Percentiles rank a stretch among this genome's conserved stretches.
Conservation (phyloP, 2,113 vertebrate species). For the Crypturellus undulatus region DNA sequence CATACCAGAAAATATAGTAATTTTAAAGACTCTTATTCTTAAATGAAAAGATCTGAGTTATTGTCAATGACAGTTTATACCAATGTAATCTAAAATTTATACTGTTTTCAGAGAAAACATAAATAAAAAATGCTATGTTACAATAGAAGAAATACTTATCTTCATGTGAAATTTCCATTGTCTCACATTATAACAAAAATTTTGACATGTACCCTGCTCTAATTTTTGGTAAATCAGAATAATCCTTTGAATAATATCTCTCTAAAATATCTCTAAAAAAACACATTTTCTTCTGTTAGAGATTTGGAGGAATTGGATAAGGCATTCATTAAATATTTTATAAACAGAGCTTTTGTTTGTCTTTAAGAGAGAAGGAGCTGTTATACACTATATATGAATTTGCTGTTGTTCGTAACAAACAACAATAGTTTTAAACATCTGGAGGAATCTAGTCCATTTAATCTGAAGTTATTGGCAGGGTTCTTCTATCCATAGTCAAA, state of each 20-base stretch:
- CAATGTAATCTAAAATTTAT: neutral
- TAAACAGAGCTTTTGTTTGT: neutral
- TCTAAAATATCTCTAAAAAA: neutral
- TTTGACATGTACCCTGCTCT: neutral
- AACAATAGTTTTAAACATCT: neutral
- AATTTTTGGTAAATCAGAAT: neutral
- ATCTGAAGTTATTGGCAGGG: neutral
- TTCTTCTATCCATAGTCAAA: neutral
- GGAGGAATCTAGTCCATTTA: neutral
- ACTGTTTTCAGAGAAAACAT: neutral
- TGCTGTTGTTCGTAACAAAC: neutral
- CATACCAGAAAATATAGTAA: neutral
- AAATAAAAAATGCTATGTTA: neutral
- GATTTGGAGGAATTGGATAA: neutral
- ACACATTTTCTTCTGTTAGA: neutral
- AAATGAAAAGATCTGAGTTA: neutral
- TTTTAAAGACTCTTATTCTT: constrained; percentile 31
- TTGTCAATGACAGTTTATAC: constrained; percentile 15
- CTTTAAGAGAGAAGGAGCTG: neutral
- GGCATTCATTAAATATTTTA: neutral
- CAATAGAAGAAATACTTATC: neutral
- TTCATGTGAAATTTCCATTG: neutral
- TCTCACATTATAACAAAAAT: neutral
- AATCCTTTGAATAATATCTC: neutral
- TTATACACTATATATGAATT: neutral